These are phyloP conservation scores for Argyresthia albistria DNA, from an alignment of 2,888 invertebrate species.

Conservation along the genomic window DNA sequence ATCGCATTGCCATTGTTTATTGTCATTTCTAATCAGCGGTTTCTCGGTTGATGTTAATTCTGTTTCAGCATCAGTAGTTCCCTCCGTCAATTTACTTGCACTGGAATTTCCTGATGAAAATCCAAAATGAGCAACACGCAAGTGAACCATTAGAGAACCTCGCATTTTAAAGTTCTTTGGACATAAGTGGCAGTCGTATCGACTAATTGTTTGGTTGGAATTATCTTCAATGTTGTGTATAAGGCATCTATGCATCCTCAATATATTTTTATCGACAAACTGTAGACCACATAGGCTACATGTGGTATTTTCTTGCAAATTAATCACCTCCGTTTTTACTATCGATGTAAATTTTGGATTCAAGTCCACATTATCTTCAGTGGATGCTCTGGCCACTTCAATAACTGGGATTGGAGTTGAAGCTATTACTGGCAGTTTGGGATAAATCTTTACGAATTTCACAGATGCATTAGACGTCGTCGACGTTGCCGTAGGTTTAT, in stretches of 20 bases:
- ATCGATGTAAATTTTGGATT: not conserved
- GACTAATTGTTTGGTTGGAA: conserved; percentile 41
- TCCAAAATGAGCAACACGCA: conserved; percentile 83
- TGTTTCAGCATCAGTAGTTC: conserved; percentile 16
- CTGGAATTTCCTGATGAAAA: conserved; percentile 40
- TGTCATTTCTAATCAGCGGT: conserved; percentile 51
- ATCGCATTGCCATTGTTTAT: conserved; percentile 90
- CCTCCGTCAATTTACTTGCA: conserved; percentile 14
- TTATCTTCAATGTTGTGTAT: conserved; percentile 72
- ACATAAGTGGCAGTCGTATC: conserved; percentile 83
- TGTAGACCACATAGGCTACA: conserved; percentile 81
- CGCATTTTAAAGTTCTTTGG: conserved; percentile 86
- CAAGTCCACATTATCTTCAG: conserved; percentile 14
- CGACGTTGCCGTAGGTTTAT: conserved; percentile 33
- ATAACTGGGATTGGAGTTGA: conserved; percentile 44
- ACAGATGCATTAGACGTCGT: conserved; percentile 29
- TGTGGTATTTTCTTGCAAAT: conserved; percentile 36
- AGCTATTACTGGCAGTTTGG: conserved; percentile 54
- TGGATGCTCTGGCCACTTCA: conserved; percentile 31
- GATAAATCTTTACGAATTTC: conserved; percentile 61
- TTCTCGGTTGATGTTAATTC: conserved; percentile 3
- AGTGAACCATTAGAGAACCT: conserved; percentile 86
- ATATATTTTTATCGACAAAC: conserved; percentile 78
- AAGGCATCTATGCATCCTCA: conserved; percentile 82
- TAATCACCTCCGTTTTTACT: conserved; percentile 34